Percentiles rank a stretch among this genome's conserved stretches.
phyloP scores from a whole-genome alignment of 2,113 vertebrate genomes.

The Eupsittula cactorum region DNA sequence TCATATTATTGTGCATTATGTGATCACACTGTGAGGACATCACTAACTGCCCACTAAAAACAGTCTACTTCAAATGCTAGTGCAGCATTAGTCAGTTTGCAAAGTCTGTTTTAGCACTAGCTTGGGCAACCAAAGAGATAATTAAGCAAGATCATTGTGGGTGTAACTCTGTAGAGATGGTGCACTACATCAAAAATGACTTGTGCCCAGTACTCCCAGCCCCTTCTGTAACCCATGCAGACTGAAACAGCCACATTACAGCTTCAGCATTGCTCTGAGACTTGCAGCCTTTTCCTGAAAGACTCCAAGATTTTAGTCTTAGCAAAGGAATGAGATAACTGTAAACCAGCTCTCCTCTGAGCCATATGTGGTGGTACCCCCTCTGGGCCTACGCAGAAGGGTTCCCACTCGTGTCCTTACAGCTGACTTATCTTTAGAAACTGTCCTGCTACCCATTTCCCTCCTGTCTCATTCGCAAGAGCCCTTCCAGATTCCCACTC shows the following conservation, averaged over 20 bases:
- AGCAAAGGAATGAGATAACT: neutral
- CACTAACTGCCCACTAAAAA: neutral
- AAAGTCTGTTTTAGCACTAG: neutral
- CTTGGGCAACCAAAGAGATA: neutral
- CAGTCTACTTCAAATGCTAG: neutral
- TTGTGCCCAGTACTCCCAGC: neutral
- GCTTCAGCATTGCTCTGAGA: neutral
- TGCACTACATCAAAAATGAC: neutral
- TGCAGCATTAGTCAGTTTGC: neutral
- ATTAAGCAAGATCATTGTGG: neutral
- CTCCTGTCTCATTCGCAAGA: neutral
- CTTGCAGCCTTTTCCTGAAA: neutral
- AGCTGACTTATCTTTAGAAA: neutral
- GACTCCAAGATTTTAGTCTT: neutral
- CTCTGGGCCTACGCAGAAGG: accelerated
- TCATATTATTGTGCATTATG: neutral
- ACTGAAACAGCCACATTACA: neutral
- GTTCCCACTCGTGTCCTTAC: neutral
- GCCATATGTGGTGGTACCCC: neutral
- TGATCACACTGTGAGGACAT: neutral
- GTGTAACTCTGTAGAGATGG: neutral
- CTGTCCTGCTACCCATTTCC: neutral
- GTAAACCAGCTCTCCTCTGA: neutral
- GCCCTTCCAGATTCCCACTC: neutral
- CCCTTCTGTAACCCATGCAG: neutral